phyloP scores from a whole-genome alignment of 2,113 vertebrate genomes.

The Microtus richardsoni region DNA sequence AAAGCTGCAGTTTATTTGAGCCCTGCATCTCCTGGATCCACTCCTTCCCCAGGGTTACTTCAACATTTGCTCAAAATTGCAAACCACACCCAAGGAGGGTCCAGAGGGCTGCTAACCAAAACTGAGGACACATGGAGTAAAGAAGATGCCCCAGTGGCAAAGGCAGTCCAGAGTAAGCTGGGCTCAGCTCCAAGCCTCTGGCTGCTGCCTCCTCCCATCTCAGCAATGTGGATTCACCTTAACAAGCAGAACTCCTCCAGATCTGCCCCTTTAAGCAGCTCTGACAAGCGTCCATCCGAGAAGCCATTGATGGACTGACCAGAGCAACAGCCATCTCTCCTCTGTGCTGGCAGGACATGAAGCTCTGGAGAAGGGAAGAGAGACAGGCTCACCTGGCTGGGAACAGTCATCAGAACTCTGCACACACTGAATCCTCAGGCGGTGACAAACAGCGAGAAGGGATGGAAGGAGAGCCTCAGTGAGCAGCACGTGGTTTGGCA shows the following conservation, averaged over 20 bases:
- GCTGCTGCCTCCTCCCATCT: background rate
- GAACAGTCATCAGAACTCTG: background rate
- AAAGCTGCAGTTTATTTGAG: background rate
- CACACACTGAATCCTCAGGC: background rate
- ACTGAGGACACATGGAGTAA: no score
- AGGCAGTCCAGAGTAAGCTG: accelerated
- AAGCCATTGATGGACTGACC: no score
- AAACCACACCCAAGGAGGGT: no score
- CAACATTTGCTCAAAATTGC: background rate
- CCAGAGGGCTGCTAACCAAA: background rate
- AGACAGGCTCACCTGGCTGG: background rate
- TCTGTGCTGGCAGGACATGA: background rate
- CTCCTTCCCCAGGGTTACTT: no score
- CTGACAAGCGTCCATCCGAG: accelerated
- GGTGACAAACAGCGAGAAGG: background rate
- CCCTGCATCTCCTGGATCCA: background rate
- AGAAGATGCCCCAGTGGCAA: background rate
- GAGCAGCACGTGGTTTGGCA: background rate
- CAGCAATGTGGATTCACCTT: background rate
- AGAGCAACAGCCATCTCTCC: background rate
- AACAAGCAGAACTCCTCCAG: accelerated
- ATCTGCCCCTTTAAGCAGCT: background rate
- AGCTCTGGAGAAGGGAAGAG: background rate
- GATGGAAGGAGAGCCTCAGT: background rate
- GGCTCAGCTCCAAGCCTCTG: background rate